phyloP scores from a whole-genome alignment of 2,113 vertebrate genomes.

The Bungarus multicinctus region DNA sequence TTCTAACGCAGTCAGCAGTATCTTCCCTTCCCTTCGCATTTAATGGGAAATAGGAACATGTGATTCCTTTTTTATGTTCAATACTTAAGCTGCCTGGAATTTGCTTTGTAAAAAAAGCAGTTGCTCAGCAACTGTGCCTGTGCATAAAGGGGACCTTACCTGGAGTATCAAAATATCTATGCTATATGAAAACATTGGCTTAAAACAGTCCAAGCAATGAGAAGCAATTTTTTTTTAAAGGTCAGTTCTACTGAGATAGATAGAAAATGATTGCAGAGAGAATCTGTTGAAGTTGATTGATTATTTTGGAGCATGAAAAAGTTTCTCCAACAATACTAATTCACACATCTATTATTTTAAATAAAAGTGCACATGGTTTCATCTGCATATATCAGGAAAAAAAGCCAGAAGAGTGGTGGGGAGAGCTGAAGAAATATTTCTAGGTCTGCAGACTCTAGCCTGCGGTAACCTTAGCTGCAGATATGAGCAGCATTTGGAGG shows the following conservation, averaged over 20 bases:
- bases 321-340: not conserved
- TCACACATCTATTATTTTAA: not conserved
- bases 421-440: not conserved
- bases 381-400: not conserved
- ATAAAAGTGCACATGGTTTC: not conserved
- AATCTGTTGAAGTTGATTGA: not conserved
- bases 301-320: not conserved
- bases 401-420: not conserved
- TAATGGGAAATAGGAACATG: not conserved
- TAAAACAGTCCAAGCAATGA: not conserved
- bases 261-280: not conserved
- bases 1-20: not conserved
- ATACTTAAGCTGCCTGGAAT: not conserved
- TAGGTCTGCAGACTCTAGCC: not conserved
- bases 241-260: not conserved
- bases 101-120: not conserved
- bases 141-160: not conserved
- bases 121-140: not conserved
- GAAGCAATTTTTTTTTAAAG: not conserved
- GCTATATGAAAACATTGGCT: not conserved
- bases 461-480: constrained; percentile 10
- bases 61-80: not conserved
- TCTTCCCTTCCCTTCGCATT: not conserved
- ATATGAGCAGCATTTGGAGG: constrained; percentile 7
- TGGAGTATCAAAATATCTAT: not conserved